Conservation (phyloP, 2,797 vertebrate species). For the Sebastes cheni region DNA sequence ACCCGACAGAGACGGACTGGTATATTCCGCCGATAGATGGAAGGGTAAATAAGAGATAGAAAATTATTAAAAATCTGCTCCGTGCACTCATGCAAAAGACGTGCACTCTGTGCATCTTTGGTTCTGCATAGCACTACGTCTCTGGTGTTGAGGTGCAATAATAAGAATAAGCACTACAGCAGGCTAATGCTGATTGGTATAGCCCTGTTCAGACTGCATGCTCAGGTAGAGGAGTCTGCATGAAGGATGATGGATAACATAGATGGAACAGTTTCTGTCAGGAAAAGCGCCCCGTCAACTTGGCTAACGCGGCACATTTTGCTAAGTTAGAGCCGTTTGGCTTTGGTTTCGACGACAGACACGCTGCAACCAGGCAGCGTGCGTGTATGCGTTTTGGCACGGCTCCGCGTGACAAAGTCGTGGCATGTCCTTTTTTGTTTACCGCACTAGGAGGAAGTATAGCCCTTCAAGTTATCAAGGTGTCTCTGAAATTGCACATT, state of each 20-base stretch:
- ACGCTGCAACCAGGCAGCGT: slow-evolving; percentile 72
- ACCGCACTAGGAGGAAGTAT: slow-evolving; percentile 53
- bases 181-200: slow-evolving; percentile 54
- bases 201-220: slow-evolving; percentile 71
- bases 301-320: slow-evolving; percentile 43
- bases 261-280: slow-evolving; percentile 33
- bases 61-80: slow-evolving; percentile 37
- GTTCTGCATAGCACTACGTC: slow-evolving; percentile 59
- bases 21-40: slow-evolving; percentile 9
- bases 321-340: slow-evolving; percentile 56
- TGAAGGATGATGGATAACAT: slow-evolving; percentile 18
- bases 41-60: slow-evolving; percentile 35
- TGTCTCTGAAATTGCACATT: slow-evolving; percentile 69
- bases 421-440: slow-evolving; percentile 27
- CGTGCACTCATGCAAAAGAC: slow-evolving; percentile 69
- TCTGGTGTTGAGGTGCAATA: slow-evolving; percentile 52
- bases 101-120: slow-evolving; percentile 73
- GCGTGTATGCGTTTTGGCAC: slow-evolving; percentile 55
- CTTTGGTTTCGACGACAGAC: slow-evolving; percentile 70
- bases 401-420: slow-evolving; percentile 42
- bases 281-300: slow-evolving; percentile 20
- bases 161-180: slow-evolving; percentile 36
- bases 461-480: slow-evolving; percentile 72
- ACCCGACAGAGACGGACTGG: slow-evolving; percentile 35
- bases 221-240: slow-evolving; percentile 38